Base-by-base conservation (phyloP, 2,113 vertebrate species). In the Onychorhynchus coronatus region DNA sequence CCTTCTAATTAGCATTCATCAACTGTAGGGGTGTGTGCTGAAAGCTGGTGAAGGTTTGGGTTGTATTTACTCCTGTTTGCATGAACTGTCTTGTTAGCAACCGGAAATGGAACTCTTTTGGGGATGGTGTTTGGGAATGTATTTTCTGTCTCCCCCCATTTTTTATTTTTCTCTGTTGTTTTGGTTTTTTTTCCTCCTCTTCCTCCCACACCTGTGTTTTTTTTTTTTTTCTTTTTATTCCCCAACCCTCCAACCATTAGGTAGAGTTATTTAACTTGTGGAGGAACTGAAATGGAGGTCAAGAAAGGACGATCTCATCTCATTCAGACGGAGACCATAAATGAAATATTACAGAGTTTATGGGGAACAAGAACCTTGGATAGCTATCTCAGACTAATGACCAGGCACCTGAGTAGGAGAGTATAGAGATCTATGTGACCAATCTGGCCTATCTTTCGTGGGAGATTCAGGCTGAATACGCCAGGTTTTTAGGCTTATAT, bases 61-160 rank as follows among this genome's bases (percentile, higher is more conserved):
- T 87, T 31, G 5, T 31, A 44, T 65, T 68, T 87, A 74, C 28
- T 68, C 13, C 6, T 59, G 10, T 84, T 84, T 79, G 8, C 0
- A 0, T 65, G 46, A 88, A 73, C 76, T 59, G 8, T 11, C n/a
- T 52, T 67, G 14, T 16, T 88, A 53, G 15, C 25, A 83, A 70
- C 17, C 28, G 20, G 68, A 94, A 75, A 79, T 23, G n/a, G 33
- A 53, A 23, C 49, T 85, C 22, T 9, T 2, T 28, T 89, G 17
- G 33, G 30, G 24, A 20, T 0, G 1, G 2, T 53, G 33, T 52
- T 76, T 72, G 49, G 18, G 31, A 50, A 58, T 72, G 5, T 9
- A 28, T 24, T 16, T 41, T 24, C 12, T 12, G 14, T 19, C 2
- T 10, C 5, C 6, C 24, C 3, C 3, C 14, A 2, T 11, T 16